Conservation (phyloP, 2,113 vertebrate species). For the Microcebus ravelobensis region DNA sequence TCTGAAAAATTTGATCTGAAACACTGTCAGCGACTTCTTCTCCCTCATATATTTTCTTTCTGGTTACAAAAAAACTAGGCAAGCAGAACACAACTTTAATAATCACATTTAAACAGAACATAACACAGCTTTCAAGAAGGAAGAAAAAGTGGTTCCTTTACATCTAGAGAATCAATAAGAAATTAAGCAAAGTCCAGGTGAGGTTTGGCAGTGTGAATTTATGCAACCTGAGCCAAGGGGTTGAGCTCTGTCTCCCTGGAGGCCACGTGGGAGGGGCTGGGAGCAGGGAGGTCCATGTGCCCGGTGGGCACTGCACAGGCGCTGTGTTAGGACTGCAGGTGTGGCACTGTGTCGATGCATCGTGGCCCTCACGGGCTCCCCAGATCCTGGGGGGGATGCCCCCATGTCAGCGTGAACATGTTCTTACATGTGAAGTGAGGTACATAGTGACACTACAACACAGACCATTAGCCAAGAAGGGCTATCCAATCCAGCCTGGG, state of each 20-base stretch:
- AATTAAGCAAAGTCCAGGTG: conserved; percentile 50
- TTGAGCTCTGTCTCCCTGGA: background rate
- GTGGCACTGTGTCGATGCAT: too few species aligned
- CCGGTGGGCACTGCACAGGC: too few species aligned
- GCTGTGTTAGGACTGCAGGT: background rate
- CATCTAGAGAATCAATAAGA: conserved; percentile 43
- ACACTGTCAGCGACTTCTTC: background rate
- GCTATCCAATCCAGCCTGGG: background rate
- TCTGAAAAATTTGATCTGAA: conserved; percentile 17
- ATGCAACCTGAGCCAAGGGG: background rate
- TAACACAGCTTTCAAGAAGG: conserved; percentile 34
- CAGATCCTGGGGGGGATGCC: background rate
- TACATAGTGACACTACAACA: background rate
- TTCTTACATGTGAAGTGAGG: background rate
- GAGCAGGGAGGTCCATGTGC: background rate
- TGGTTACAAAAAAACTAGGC: conserved; percentile 33
- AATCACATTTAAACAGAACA: conserved; percentile 65
- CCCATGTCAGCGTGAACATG: too few species aligned
- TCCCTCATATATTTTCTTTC: conserved; percentile 37
- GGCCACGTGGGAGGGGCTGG: background rate
- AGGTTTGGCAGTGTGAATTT: background rate
- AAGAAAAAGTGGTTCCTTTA: conserved; percentile 9
- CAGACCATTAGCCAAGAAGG: too few species aligned
- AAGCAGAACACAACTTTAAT: conserved; percentile 57
- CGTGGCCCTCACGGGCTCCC: background rate